Evolutionary conservation across 2,113 vertebrate genomes (phyloP).

Genomic region (Astatotilapia flaviijosephi): DNA sequence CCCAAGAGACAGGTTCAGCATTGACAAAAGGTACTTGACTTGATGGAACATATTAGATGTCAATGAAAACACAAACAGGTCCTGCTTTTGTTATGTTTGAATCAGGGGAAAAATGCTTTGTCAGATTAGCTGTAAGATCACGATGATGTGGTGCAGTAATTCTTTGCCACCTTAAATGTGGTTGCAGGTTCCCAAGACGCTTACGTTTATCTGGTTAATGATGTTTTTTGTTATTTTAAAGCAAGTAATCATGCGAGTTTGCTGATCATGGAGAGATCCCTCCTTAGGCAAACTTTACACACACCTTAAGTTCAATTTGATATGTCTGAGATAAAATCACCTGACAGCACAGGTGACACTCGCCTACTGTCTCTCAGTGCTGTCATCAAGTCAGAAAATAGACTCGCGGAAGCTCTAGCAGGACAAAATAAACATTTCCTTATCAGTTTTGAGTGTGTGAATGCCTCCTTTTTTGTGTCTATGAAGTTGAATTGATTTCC

Average conservation of each 20-base stretch:
- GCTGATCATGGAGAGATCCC: not conserved
- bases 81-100: not conserved
- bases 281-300: conserved; percentile 54
- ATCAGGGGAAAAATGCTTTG: not conserved
- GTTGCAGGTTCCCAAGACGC: not conserved
- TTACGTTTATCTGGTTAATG: not conserved
- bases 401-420: not conserved
- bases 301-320: conserved; percentile 10
- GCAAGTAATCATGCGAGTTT: not conserved
- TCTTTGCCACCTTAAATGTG: not conserved
- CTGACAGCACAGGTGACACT: not conserved
- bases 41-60: not conserved
- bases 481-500: not conserved
- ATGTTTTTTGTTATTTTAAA: not conserved
- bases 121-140: not conserved
- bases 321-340: not conserved
- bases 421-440: not conserved
- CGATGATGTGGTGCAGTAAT: not conserved
- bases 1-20: not conserved
- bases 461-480: not conserved
- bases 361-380: not conserved
- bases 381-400: not conserved
- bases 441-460: not conserved
- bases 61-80: not conserved
- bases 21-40: not conserved